Base-by-base conservation (phyloP, 1,140 invertebrate species). In the Lasioglossum baleicum region DNA sequence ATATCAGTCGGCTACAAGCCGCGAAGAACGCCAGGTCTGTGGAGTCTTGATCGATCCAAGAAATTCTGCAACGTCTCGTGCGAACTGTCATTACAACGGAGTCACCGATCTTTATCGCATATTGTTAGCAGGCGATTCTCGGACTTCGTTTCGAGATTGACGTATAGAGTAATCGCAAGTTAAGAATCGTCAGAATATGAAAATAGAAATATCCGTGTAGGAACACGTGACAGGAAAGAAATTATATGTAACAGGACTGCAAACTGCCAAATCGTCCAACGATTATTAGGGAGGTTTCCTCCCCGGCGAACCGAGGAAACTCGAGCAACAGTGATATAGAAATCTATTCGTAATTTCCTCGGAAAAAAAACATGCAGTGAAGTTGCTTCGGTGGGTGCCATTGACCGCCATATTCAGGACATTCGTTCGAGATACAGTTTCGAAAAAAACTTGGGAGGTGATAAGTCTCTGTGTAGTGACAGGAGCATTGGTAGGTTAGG, bases 381-480 rank as follows among this genome's bases (percentile, higher is more conserved):
- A 85, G 75, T 85, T 85, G 80, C 48, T 66, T 80, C 83, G 70
- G 80, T 67, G 83, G 82, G 75, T 82, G 75, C 75, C 65, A 65
- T 81, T 76, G 80, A 85, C 83, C 80, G 80, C 84, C 80, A 85
- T 85, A 85, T 85, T 85, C 84, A 82, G 81, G 83, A 81, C 58
- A 68, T 64, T 76, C 64, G 60, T 20, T 17, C 61, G 67, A 51
- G 63, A 40, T 11, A 44, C 44, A 75, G 67, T 65, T 56, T 79
- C 56, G 74, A 51, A 82, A 70, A 82, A 85, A 58, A 26, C 31
- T 68, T 53, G 35, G 53, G 48, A 60, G 67, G 66, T 78, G 67
- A 35, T 78, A 64, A 15, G 42, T 73, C 26, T 58, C 26, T 58
- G 75, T 56, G 44, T 26, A 71, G 56, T 77, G 75, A 77, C 67